Conservation (phyloP, 2,113 vertebrate species). For the Lophochroa leadbeateri region DNA sequence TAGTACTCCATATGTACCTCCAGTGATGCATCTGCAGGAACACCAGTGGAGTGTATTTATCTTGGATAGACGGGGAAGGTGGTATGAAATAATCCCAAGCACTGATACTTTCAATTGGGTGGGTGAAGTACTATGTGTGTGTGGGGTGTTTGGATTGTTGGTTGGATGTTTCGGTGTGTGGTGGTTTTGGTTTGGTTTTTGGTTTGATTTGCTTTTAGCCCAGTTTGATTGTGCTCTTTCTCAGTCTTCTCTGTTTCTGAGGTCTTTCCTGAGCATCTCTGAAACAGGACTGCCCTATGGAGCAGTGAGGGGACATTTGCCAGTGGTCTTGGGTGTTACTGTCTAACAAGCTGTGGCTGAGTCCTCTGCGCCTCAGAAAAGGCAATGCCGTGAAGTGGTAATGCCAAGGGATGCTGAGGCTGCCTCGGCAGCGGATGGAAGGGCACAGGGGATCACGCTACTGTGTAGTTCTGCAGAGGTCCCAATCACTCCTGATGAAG, state of each 20-base stretch:
- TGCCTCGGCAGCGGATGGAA: neutral
- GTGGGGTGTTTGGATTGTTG: neutral
- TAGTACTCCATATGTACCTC: neutral
- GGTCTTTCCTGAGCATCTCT: neutral
- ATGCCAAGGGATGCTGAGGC: neutral
- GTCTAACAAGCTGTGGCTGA: neutral
- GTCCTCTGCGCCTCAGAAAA: neutral
- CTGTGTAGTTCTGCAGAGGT: rapidly evolving
- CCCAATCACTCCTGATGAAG: neutral
- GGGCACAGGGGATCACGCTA: rapidly evolving
- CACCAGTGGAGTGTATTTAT: neutral
- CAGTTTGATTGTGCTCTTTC: neutral
- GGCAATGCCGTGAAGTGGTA: neutral
- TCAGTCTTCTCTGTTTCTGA: neutral
- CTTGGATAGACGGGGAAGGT: neutral
- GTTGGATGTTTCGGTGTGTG: neutral
- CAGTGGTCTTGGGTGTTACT: neutral
- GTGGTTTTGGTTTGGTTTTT: neutral
- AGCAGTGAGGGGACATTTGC: neutral
- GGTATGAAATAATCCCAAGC: neutral
- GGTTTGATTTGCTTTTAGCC: neutral
- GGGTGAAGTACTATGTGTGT: neutral
- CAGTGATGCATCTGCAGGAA: neutral
- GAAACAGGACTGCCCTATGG: neutral
- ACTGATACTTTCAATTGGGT: neutral